phyloP scores from a whole-genome alignment of 2,888 invertebrate genomes.

The Argyresthia goedartella region DNA sequence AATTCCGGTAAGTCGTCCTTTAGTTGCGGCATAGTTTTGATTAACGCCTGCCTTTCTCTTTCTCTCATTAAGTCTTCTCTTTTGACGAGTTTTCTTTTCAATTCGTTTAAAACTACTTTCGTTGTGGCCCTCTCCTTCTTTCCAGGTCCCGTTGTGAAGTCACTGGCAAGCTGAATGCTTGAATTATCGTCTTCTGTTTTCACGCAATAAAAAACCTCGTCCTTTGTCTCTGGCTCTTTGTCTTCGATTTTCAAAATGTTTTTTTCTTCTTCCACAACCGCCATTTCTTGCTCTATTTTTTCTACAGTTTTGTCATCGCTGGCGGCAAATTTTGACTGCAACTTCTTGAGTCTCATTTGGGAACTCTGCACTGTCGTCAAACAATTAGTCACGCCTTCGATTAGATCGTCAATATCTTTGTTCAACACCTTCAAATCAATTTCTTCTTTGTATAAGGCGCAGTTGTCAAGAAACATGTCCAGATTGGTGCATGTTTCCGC shows the following conservation, averaged over 20 bases:
- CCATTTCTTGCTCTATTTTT: conserved; percentile 19
- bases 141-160: conserved; percentile 47
- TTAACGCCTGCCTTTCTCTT: conserved; percentile 55
- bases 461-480: conserved; percentile 55
- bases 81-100: conserved; percentile 54
- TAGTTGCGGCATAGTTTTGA: conserved; percentile 57
- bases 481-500: conserved; percentile 45
- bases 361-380: conserved; percentile 41
- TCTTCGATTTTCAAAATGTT: conserved; percentile 43
- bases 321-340: conserved; percentile 31
- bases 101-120: conserved; percentile 47
- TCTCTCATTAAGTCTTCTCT: conserved; percentile 61
- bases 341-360: conserved; percentile 46
- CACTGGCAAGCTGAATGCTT: conserved; percentile 20
- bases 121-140: conserved; percentile 46
- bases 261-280: conserved; percentile 16
- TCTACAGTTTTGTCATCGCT: conserved; percentile 16
- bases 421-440: conserved; percentile 41
- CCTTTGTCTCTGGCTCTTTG: conserved; percentile 39
- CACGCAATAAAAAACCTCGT: conserved; percentile 60
- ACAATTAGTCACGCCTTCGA: conserved; percentile 44
- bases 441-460: conserved; percentile 44
- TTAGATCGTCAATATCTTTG: conserved; percentile 48
- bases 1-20: conserved; percentile 49
- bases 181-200: conserved; percentile 48